Percentiles rank a stretch among this genome's conserved stretches.
phyloP scores from a whole-genome alignment of 2,113 vertebrate genomes.

The Hemibagrus wyckioides region DNA sequence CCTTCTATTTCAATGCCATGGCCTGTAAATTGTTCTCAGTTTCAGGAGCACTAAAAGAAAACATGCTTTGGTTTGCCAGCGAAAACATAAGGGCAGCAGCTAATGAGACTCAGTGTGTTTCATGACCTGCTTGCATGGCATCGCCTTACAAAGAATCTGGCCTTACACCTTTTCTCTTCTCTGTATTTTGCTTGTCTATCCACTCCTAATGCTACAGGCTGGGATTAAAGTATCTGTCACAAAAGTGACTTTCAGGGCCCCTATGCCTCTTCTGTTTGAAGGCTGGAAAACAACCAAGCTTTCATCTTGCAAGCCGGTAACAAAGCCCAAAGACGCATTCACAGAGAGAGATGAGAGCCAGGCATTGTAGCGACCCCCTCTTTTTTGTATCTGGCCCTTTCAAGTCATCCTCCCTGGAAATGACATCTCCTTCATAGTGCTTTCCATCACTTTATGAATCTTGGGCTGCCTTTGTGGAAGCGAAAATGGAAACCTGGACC shows the following conservation, averaged over 20 bases:
- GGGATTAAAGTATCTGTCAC: conserved; percentile 59
- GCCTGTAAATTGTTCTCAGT: background rate
- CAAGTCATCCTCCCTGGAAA: conserved; percentile 56
- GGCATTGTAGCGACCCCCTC: conserved; percentile 11
- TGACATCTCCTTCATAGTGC: conserved; percentile 53
- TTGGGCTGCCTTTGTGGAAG: conserved; percentile 50
- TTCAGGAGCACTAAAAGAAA: background rate
- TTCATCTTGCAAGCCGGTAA: conserved; percentile 72
- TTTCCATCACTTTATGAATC: conserved; percentile 49
- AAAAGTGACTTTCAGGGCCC: conserved; percentile 71
- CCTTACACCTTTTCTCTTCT: background rate
- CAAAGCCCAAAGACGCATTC: conserved; percentile 60
- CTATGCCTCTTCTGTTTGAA: conserved; percentile 67
- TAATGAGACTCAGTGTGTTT: conserved; percentile 39
- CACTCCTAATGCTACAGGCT: background rate
- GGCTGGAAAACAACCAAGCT: conserved; percentile 74
- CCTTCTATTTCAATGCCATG: background rate
- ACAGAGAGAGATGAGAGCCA: conserved; percentile 38
- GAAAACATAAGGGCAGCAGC: conserved; percentile 52
- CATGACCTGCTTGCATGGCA: conserved; percentile 9
- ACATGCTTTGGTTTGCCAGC: background rate
- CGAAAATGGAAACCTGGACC: conserved; percentile 42
- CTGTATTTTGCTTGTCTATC: conserved; percentile 6
- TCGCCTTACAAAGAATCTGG: conserved; percentile 13
- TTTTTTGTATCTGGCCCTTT: conserved; percentile 26